Evolutionary conservation across 2,113 vertebrate genomes (phyloP), one percentile per base, ranked within the genome.

Genomic region (Xenopus tropicalis): DNA sequence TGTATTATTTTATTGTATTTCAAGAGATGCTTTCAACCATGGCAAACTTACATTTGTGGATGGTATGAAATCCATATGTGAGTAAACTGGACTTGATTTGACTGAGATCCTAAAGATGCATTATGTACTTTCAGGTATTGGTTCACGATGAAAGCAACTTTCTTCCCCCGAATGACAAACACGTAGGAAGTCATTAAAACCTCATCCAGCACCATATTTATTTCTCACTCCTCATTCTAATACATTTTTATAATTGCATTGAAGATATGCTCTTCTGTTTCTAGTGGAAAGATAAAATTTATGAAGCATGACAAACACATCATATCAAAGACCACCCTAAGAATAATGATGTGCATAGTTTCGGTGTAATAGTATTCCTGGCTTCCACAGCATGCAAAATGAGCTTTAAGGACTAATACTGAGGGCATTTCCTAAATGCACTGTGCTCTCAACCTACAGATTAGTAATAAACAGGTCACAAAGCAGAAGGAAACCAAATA

Each of bases 211-310:
- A 72, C 85, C 80, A 78, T 89, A 88, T 87, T 88, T 89, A 74
- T 84, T 82, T 87, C 86, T 86, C 83, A 84, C 86, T 86, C 42
- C 86, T 84, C 86, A 85, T 88, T 89, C 89, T 88, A 89, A 90
- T 88, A 89, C 85, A 88, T 90, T 90, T 90, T 89, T 91, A 85
- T 90, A 91, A 91, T 90, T 90, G 85, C 88, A 86, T 74, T 81
- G 88, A 89, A 87, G 84, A 89, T 88, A 91, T 88, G 88, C 88
- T 88, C 87, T 86, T 85, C 84, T 91, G 88, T 89, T 90, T 91
- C 89, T 89, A 91, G 85, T 88, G 85, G 85, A 89, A 85, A 88
- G 82, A 90, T 90, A 91, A 91, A 90, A 89, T 89, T 90, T 90
- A 92, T 81, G 83, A 87, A 87, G 85, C 86, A 46, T 85, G 84